Evolutionary conservation across 2,113 vertebrate species (phyloP), one percentile per base, ranked within the genome.

Genomic region (Circaetus cinerascens): DNA sequence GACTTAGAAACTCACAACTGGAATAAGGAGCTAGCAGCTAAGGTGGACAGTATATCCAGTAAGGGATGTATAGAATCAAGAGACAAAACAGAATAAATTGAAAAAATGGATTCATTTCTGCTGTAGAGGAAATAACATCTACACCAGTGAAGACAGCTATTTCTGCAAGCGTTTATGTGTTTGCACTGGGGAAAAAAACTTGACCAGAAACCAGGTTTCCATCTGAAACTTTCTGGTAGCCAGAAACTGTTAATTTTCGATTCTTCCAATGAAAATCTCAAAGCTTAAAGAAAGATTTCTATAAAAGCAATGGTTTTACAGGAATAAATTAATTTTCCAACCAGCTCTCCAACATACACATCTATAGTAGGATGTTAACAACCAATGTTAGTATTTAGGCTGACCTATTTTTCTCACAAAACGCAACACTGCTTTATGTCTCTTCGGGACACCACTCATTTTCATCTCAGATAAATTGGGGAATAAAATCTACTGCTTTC

Each of bases 261-360:
- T n/a, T 88, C 83, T 84, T 80, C 21, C 51, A 60, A 62, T 26
- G 10, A 82, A 92, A 87, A 79, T 75, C 34, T 82, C 48, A 69
- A 57, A 72, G 45, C 53, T 72, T 57, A 75, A 79, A 89, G 79
- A 77, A 62, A 48, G 19, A 48, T 38, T 80, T 87, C 48, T 82
- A 27, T 57, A 86, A 81, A 69, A 75, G 20, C 22, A 69, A 38
- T 38, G 17, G 30, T 95, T 92, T 77, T 32, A 78, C 20, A 67
- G 34, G 25, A 95, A 80, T 57, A 82, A 92, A 91, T 91, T 77
- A 51, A 57, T 93, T 76, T 95, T 93, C 66, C 77, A 89, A 38
- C 1, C 1, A 93, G 45, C 18, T 77, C 36, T 89, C 66, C 78
- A 91, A 73, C 53, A 94, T 20, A 41, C 41, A 74, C 7, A 45